Conservation (phyloP, 2,113 vertebrate genomes). For the Nematolebias whitei region DNA sequence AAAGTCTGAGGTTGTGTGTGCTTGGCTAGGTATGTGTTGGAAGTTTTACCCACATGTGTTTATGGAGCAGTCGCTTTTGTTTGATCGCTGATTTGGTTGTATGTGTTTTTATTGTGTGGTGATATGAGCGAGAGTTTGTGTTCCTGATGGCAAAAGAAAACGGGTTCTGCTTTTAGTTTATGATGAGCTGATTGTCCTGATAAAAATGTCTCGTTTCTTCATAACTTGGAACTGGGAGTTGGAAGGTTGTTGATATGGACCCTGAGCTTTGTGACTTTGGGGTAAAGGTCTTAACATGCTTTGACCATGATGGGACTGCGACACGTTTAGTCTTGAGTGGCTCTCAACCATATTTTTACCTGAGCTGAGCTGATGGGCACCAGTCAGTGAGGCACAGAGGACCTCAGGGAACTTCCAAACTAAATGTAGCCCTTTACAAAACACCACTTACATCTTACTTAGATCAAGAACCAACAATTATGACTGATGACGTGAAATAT, state of each 20-base stretch:
- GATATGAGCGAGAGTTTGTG: too few species aligned
- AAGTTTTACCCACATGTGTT: constrained; percentile 29
- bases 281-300: not conserved
- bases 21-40: constrained; percentile 2
- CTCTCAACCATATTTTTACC: constrained; percentile 35
- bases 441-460: constrained; percentile 20
- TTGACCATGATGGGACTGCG: not conserved
- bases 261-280: constrained; percentile 23
- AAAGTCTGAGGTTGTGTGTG: constrained; percentile 16
- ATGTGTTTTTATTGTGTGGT: not conserved
- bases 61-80: constrained; percentile 12
- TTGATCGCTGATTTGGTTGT: not conserved
- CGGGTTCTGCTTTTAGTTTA: not conserved
- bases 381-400: constrained; percentile 36
- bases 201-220: constrained; percentile 10
- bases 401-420: constrained; percentile 56
- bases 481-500: too few species aligned
- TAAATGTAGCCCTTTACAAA: constrained; percentile 57
- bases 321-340: constrained; percentile 20
- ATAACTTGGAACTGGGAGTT: constrained; percentile 26
- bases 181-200: too few species aligned
- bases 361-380: constrained; percentile 19
- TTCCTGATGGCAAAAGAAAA: too few species aligned
- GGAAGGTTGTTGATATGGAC: not conserved
- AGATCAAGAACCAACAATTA: constrained; percentile 4